These are phyloP conservation scores for Pristis pectinata DNA, from an alignment of 2,797 vertebrate species.

Conservation along the genomic window DNA sequence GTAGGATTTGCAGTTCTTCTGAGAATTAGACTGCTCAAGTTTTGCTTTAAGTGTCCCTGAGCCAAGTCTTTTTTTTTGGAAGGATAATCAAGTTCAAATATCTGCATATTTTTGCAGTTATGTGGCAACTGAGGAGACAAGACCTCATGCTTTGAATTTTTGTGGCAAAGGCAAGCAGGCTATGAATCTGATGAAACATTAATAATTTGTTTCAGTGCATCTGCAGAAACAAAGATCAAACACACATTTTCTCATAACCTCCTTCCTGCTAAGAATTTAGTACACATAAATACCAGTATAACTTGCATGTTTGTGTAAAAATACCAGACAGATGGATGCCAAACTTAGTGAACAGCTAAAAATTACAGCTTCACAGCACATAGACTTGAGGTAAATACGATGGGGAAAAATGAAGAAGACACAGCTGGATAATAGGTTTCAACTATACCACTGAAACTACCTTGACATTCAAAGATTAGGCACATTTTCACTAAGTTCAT, in stretches of 20 bases:
- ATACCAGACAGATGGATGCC: neutral
- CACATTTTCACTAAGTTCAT: neutral
- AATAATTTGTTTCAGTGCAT: neutral
- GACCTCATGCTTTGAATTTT: neutral
- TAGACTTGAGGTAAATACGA: neutral
- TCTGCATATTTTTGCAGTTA: constrained; percentile 30
- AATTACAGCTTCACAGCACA: neutral
- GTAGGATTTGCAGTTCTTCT: neutral
- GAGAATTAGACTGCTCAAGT: neutral
- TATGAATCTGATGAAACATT: neutral
- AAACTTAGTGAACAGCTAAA: neutral
- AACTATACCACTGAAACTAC: too few species aligned
- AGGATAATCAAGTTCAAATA: constrained; percentile 17
- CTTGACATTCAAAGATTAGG: neutral
- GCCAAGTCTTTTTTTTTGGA: neutral
- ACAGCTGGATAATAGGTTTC: neutral
- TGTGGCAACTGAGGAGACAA: neutral
- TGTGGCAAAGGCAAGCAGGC: constrained; percentile 11
- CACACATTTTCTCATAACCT: neutral
- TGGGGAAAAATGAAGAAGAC: neutral
- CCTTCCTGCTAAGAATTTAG: neutral
- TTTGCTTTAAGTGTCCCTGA: neutral
- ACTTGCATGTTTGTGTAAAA: neutral
- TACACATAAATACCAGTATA: neutral
- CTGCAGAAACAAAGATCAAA: constrained; percentile 1